Evolutionary conservation across 2,888 invertebrate species (phyloP).

Genomic region (Phaedon cochleariae): DNA sequence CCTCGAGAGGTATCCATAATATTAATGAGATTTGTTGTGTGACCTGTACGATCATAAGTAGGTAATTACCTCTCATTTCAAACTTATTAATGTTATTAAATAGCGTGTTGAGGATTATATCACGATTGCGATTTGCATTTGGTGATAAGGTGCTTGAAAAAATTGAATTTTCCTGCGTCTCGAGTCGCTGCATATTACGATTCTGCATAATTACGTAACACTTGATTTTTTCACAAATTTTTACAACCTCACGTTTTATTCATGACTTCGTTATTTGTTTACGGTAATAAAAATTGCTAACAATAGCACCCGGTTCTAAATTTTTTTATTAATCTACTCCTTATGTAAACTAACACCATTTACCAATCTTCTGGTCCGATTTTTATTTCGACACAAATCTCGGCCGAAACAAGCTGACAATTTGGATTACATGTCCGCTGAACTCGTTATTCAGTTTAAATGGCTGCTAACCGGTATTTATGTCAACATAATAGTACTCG

Average conservation of each 20-base stretch:
- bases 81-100: background rate
- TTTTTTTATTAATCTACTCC: background rate
- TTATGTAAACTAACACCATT: background rate
- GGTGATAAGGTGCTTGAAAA: background rate
- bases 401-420: slow-evolving; percentile 20
- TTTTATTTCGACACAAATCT: slow-evolving; percentile 13
- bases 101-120: slow-evolving; percentile 1
- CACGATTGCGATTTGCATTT: background rate
- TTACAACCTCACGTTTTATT: background rate
- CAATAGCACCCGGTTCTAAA: background rate
- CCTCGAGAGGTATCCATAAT: too few relatives aligned
- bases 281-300: background rate
- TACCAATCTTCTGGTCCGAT: slow-evolving; percentile 6
- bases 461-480: slow-evolving; percentile 1
- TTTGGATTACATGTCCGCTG: slow-evolving; percentile 14
- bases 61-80: background rate
- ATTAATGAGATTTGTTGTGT: background rate
- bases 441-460: slow-evolving; percentile 19
- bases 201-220: background rate
- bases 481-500: background rate
- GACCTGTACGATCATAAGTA: background rate
- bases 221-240: background rate
- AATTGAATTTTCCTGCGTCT: background rate
- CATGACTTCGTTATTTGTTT: background rate
- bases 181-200: background rate